Evolutionary conservation across 2,113 vertebrate genomes (phyloP), one percentile per base, ranked within the genome.

Genomic region (Pithys albifrons): DNA sequence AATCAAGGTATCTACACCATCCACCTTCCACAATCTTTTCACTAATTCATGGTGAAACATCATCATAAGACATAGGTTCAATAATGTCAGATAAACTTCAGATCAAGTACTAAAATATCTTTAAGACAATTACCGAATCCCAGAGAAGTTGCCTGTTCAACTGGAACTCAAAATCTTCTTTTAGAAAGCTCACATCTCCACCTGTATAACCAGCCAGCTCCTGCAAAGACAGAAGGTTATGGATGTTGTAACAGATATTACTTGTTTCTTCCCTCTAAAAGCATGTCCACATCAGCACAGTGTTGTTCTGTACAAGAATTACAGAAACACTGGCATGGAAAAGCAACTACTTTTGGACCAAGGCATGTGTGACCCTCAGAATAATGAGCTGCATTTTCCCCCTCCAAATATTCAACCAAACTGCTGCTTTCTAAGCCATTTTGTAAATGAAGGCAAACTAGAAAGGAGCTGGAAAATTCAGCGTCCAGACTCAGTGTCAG

Each of bases 81-180:
- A 27, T 19, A 54, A 71, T 33, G 27, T 37, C 23, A 55, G 17
- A n/a, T 57, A 75, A 52, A 16, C 6, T 9, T 69, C 58, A 83
- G 22, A 69, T 14, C 17, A 70, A 51, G 19, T 33, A 45, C 19
- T 59, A 65, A 61, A 86, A 10, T 28, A 48, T 55, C 29, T 67
- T 76, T 7, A 0, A 64, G 76, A 80, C 24, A 85, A 98, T 98
- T 97, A 99, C 99, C 6, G 98, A 99, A 83, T 99, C 99, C 95
- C 98, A 98, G 54, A 99, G 8, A 24, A 99, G 98, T 2, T 97
- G 98, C 54, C 97, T 98, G 91, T 99, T 99, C 66, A 99, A 33
- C 96, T 99, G 99, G 28, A 99, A 97, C 95, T 99, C 99, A 87
- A 99, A 98, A 29, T 99, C 99, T 80, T 99, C 99, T 39, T 99